Base-by-base conservation (phyloP, 2,888 invertebrate species). In the Anticlea derivata region DNA sequence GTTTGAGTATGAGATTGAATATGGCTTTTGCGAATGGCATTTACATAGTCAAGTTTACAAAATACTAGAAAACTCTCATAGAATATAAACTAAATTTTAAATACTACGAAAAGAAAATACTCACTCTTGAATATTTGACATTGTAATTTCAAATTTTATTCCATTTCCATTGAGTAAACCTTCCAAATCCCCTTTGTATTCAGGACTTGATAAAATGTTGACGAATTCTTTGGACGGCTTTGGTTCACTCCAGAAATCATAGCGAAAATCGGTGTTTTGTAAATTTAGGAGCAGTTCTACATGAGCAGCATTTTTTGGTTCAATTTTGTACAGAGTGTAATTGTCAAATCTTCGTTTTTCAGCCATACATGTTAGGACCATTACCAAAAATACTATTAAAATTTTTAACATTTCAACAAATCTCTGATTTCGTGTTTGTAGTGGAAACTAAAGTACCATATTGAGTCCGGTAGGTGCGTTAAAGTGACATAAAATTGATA, bases 321-420 rank as follows among this genome's bases (percentile, higher is more conserved):
- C 65, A 2, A 93, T 73, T 63, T 92, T 85, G 59, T 91, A 93
- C 7, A 94, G 86, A 8, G 73, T 68, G 49, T 77, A 75, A 41
- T 81, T 77, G 12, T 80, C 78, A 23, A 65, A 81, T 20, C 74
- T 61, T 17, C 72, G 53, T 44, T 75, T 78, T 50, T 70, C 75
- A 59, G 66, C 54, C 0, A 57, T 60, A 55, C 60, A 41, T 1
- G 35, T 20, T 13, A 51, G 17, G 27, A 45, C n/a, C 5, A 34
- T 6, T 12, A 7, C 35, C 2, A 52, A 33, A n/a, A 47, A 10
- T 5, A 52, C 10, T 20, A 31, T 17, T 0, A 35, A 23, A 10
- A 12, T 38, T 47, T 52, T 52, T 0, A 41, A 7, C 51, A 55
- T 50, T 47, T 23, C 23, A 11, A 1, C 5, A 8, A 22, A 8